Evolutionary conservation across 2,888 invertebrate genomes (phyloP).

Genomic region (Apotomis betuletana): DNA sequence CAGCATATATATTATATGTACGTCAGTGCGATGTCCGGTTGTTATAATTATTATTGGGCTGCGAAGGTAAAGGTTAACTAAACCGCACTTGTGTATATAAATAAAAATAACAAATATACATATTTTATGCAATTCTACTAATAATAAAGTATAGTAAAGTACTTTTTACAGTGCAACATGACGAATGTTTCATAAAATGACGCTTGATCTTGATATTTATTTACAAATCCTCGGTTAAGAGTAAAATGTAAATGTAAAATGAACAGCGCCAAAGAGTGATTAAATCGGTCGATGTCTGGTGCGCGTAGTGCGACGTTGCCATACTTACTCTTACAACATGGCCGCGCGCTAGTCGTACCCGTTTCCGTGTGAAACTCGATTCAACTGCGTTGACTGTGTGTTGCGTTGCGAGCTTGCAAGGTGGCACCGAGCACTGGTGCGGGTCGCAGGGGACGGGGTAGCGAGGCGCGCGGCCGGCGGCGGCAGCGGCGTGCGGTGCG

Average conservation of each 20-base stretch:
- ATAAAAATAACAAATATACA: too few relatives aligned
- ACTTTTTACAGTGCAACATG: slow-evolving; percentile 14
- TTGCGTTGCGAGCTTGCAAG: slow-evolving; percentile 50
- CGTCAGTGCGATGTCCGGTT: too few relatives aligned
- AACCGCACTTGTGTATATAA: too few relatives aligned
- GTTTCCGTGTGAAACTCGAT: slow-evolving; percentile 83
- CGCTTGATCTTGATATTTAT: slow-evolving; percentile 26
- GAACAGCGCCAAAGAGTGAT: slow-evolving; percentile 68
- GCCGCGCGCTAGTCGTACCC: slow-evolving; percentile 77
- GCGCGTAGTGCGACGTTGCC: slow-evolving; percentile 83
- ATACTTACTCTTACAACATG: slow-evolving; percentile 81
- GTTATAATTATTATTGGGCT: too few relatives aligned
- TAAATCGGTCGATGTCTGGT: slow-evolving; percentile 82
- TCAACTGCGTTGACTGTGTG: slow-evolving; percentile 73
- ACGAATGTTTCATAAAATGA: slow-evolving; percentile 29
- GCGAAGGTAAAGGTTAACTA: too few relatives aligned
- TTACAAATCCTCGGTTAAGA: slow-evolving; percentile 36
- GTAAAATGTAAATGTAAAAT: slow-evolving; percentile 47
- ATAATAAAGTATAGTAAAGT: neutral
- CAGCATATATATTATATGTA: too few relatives aligned
- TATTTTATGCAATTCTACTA: too few relatives aligned
- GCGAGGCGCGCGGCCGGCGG: slow-evolving; percentile 47
- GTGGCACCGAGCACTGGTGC: slow-evolving; percentile 38
- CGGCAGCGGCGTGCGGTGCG: slow-evolving; percentile 52
- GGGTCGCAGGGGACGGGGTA: slow-evolving; percentile 44